Base-by-base conservation (phyloP, 2,797 vertebrate genomes). In the Macropodus opercularis region DNA sequence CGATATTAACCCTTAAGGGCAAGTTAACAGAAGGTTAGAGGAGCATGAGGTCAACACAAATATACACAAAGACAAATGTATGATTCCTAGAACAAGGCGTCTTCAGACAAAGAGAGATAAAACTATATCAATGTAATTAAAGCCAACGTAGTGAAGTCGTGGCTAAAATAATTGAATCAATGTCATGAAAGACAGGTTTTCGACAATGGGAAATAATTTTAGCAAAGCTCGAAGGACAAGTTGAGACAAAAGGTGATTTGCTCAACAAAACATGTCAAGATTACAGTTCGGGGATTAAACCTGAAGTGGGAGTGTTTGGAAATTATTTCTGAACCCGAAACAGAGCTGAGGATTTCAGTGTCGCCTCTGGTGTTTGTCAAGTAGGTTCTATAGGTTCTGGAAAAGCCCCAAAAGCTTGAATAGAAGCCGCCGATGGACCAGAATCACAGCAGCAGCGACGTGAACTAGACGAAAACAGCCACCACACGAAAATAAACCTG, bases 261-360 rank as follows among this genome's bases (percentile, higher is more conserved):
- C 35, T 10, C 52, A 29, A 61, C 38, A 32, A 43, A 51, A 47
- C 10, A 24, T 26, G 44, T 64, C 72, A 48, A n/a, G 14, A 61
- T n/a, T 61, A 74, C 68, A 76, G 67, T 14, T n/a, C 56, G 0
- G 0, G 57, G 72, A 80, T 70, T 77, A 61, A 69, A 78, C 55
- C 21, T 32, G 40, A 77, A 66, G 41, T 42, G 31, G 46, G 47
- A 35, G 50, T 1, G 12, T 12, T 24, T 39, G 62, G 51, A 63
- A 72, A 71, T 34, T 2, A 39, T 59, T 76, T 69, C 27, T 8
- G 3, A 26, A 77, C 69, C 24, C 36, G 54, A 50, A 26, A 50
- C 50, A 48, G 41, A 43, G 2, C 1, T 17, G 34, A 39, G 31
- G 51, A 65, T 60, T 54, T 51, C 32, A 50, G 6, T 34, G 1